Percentiles rank a stretch among this genome's conserved stretches.
Evolutionary conservation across 2,113 vertebrate species (phyloP).

Genomic region (Hippolais icterina): DNA sequence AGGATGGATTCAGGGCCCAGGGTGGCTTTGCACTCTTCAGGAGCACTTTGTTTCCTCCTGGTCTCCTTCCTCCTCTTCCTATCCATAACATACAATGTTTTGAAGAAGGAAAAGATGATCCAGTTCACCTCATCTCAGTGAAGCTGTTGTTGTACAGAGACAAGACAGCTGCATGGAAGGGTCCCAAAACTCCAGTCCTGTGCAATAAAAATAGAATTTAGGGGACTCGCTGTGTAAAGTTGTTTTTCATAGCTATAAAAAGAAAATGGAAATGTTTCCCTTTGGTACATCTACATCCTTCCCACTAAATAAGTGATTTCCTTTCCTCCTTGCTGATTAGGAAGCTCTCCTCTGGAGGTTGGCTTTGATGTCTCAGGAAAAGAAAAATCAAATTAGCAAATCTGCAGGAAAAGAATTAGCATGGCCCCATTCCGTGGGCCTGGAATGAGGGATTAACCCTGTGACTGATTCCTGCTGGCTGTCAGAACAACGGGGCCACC

Average conservation of each 20-base stretch:
- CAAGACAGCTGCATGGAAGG: rapidly evolving
- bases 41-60: not conserved
- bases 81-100: not conserved
- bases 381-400: slow-evolving; percentile 30
- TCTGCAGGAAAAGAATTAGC: not conserved
- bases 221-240: not conserved
- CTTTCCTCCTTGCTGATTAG: slow-evolving; percentile 30
- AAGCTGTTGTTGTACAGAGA: not conserved
- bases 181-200: not conserved
- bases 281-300: slow-evolving; percentile 23
- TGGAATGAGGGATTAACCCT: not conserved
- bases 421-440: not conserved
- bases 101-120: not conserved
- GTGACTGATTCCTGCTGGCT: not conserved
- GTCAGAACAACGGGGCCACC: not conserved
- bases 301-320: slow-evolving; percentile 27
- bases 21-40: not conserved
- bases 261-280: slow-evolving; percentile 24
- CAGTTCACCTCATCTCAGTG: not conserved
- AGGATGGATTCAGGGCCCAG: not conserved
- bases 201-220: not conserved
- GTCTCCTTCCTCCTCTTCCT: not conserved
- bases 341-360: slow-evolving; percentile 29
- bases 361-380: slow-evolving; percentile 37
- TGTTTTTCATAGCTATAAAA: slow-evolving; percentile 38